Evolutionary conservation across 2,797 vertebrate genomes (phyloP).

Genomic region (Tenualosa thibaudeaui): DNA sequence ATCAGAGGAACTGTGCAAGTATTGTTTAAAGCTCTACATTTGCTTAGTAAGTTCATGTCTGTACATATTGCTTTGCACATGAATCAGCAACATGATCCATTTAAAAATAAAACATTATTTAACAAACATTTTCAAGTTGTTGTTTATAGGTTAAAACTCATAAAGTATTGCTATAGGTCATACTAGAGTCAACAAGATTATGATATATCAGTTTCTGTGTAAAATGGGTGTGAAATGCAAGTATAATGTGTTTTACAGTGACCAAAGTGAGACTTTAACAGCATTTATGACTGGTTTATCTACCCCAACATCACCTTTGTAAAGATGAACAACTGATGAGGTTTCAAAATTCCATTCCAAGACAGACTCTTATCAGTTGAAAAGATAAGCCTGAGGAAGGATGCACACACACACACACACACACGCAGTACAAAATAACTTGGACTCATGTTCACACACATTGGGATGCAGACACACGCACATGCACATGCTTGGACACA

Average conservation of each 20-base stretch:
- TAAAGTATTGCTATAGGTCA: neutral
- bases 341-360: neutral
- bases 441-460: too few species aligned
- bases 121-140: neutral
- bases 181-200: neutral
- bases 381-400: neutral
- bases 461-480: neutral
- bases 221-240: neutral
- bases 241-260: neutral
- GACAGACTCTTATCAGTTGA: neutral
- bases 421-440: too few species aligned
- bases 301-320: slow-evolving; percentile 29
- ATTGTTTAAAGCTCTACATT: neutral
- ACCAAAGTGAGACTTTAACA: neutral
- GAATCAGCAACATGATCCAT: neutral
- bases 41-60: neutral
- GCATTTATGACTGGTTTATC: neutral
- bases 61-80: neutral
- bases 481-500: neutral
- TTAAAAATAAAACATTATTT: neutral
- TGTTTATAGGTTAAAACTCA: neutral
- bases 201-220: neutral
- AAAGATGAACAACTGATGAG: slow-evolving; percentile 21
- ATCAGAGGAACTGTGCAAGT: neutral
- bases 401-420: neutral